A percentile compares a stretch with the other conserved stretches of the same genome.
Conservation (phyloP, 2,888 invertebrate genomes). For the Siphonodentalium dalli region DNA sequence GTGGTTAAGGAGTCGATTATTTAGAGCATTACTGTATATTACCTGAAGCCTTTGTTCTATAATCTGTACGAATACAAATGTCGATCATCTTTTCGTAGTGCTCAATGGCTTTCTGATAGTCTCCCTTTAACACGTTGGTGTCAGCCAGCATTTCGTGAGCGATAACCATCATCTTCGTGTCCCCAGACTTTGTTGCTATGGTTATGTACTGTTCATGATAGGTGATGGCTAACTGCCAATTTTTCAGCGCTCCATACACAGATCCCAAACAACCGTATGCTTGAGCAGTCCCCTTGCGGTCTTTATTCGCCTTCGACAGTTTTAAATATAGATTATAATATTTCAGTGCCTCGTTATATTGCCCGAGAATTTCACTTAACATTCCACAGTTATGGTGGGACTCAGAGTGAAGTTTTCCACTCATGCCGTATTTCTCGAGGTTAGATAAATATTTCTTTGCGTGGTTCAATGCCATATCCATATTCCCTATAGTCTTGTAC, state of each 20-base stretch:
- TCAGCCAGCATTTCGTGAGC: constrained; percentile 59
- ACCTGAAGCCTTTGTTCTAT: constrained; percentile 37
- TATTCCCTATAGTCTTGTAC: constrained; percentile 58
- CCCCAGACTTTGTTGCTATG: constrained; percentile 41
- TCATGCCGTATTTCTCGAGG: constrained; percentile 36
- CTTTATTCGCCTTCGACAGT: constrained; percentile 40
- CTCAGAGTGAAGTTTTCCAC: constrained; percentile 41
- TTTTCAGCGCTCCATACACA: constrained; percentile 50
- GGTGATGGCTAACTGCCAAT: constrained; percentile 48
- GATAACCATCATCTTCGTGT: constrained; percentile 39
- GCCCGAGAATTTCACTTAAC: constrained; percentile 55
- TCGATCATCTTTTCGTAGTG: constrained; percentile 42
- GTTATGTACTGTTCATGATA: constrained; percentile 57
- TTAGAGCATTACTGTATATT: too few species aligned
- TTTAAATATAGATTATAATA: constrained; percentile 51
- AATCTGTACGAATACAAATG: constrained; percentile 34
- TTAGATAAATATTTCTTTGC: constrained; percentile 42
- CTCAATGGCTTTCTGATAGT: constrained; percentile 44
- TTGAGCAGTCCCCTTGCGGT: constrained; percentile 48
- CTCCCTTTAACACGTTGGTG: constrained; percentile 46
- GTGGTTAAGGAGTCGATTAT: too few species aligned
- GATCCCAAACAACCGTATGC: constrained; percentile 61
- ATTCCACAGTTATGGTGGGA: constrained; percentile 57
- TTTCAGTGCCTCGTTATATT: constrained; percentile 50
- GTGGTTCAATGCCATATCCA: constrained; percentile 49